phyloP scores from a whole-genome alignment of 2,888 invertebrate species.

The Gymnoscelis rufifasciata region DNA sequence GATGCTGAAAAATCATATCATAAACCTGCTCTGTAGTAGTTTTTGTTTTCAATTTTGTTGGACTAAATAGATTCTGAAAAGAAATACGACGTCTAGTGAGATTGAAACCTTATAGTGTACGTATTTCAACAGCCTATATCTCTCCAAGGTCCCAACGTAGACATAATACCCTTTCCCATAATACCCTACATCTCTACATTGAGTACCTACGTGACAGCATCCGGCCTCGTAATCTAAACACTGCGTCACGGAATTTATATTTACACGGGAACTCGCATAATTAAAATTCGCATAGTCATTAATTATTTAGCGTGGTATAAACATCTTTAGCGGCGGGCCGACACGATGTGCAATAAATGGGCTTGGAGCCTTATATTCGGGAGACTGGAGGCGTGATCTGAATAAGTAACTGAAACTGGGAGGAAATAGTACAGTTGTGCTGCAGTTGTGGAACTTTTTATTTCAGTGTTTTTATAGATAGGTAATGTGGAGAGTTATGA shows the following conservation, averaged over 20 bases:
- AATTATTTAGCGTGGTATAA: conserved; percentile 68
- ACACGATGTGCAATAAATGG: conserved; percentile 67
- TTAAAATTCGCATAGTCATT: conserved; percentile 67
- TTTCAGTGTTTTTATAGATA: too few relatives aligned
- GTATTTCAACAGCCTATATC: too few relatives aligned
- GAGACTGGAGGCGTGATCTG: conserved; percentile 70
- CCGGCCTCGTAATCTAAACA: conserved; percentile 5
- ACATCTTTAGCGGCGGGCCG: conserved; percentile 52
- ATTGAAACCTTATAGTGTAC: too few relatives aligned
- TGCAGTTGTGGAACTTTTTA: conserved; percentile 7
- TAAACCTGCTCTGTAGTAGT: too few relatives aligned
- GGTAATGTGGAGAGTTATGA: too few relatives aligned
- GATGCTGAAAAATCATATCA: too few relatives aligned
- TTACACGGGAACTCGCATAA: conserved; percentile 44
- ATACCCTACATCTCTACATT: not conserved
- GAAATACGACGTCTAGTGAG: too few relatives aligned
- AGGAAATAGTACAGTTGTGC: not conserved
- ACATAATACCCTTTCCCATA: too few relatives aligned
- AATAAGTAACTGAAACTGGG: conserved; percentile 53
- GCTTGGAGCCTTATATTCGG: conserved; percentile 70
- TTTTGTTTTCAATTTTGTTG: too few relatives aligned
- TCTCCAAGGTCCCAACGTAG: too few relatives aligned
- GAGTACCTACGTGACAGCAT: conserved; percentile 2
- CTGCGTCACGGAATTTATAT: conserved; percentile 25
- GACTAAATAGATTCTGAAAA: too few relatives aligned